A percentile compares a stretch with the other conserved stretches of the same genome.
phyloP scores from a whole-genome alignment of 2,888 invertebrate species.

The Pachliopta kotzebuea region DNA sequence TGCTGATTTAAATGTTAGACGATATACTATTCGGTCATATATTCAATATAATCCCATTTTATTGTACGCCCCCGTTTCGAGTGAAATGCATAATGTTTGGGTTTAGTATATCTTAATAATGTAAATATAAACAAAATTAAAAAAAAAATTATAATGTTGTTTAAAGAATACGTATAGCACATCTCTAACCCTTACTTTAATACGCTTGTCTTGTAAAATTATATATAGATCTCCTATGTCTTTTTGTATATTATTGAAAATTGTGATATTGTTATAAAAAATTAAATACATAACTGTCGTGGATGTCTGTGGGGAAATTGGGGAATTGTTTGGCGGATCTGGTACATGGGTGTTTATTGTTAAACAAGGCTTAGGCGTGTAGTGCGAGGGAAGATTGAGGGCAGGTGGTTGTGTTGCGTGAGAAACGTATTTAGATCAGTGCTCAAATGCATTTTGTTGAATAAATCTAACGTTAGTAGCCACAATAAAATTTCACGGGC shows the following conservation, averaged over 20 bases:
- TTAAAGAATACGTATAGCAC: slow-evolving; percentile 53
- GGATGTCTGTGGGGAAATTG: slow-evolving; percentile 55
- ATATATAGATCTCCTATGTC: slow-evolving; percentile 69
- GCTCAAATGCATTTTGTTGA: slow-evolving; percentile 74
- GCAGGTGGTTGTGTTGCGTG: slow-evolving; percentile 26
- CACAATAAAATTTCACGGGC: slow-evolving; percentile 47
- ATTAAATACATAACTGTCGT: slow-evolving; percentile 60
- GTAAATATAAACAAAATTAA: slow-evolving; percentile 51
- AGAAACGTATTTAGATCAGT: slow-evolving; percentile 50
- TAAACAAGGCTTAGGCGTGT: slow-evolving; percentile 38
- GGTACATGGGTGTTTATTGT: slow-evolving; percentile 56
- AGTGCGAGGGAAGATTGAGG: slow-evolving; percentile 16
- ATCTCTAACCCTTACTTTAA: slow-evolving; percentile 65
- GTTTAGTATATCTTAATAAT: slow-evolving; percentile 45
- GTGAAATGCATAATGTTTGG: slow-evolving; percentile 56
- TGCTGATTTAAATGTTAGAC: slow-evolving; percentile 57
- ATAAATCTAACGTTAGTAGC: slow-evolving; percentile 32
- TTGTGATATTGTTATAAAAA: slow-evolving; percentile 79
- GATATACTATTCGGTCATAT: slow-evolving; percentile 54
- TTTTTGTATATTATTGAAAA: slow-evolving; percentile 79
- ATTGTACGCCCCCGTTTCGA: slow-evolving; percentile 52
- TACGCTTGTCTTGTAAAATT: slow-evolving; percentile 75
- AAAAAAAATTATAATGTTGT: slow-evolving; percentile 44
- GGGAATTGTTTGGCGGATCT: slow-evolving; percentile 52
- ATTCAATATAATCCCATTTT: slow-evolving; percentile 53